A percentile compares a stretch with the other conserved stretches of the same genome.
Conservation (phyloP, 2,113 vertebrate species). For the Gavia stellata region DNA sequence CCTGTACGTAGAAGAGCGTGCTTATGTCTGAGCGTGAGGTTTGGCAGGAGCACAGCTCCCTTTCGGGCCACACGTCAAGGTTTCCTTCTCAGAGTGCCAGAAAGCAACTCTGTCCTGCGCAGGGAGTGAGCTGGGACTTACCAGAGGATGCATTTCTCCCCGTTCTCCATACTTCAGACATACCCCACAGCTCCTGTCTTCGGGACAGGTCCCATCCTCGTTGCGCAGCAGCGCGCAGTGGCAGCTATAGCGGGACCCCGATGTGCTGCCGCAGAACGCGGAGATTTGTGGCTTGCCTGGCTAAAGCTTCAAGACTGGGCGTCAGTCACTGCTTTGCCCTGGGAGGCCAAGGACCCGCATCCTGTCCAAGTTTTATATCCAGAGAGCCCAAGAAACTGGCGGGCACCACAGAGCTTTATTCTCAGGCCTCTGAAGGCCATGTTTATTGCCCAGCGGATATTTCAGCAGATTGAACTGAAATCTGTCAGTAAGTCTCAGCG, state of each 20-base stretch:
- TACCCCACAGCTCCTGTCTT: fast-evolving
- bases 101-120: background rate
- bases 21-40: fast-evolving
- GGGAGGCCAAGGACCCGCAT: too few relatives aligned
- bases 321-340: background rate
- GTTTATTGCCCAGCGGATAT: too few relatives aligned
- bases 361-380: background rate
- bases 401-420: background rate
- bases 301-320: background rate
- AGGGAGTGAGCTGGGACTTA: background rate
- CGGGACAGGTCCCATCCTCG: background rate
- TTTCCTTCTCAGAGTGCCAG: background rate
- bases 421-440: too few relatives aligned
- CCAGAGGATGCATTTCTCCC: too few relatives aligned
- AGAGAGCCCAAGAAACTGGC: background rate
- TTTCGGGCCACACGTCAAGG: fast-evolving
- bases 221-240: fast-evolving
- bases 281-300: fast-evolving
- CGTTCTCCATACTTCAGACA: fast-evolving
- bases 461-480: background rate
- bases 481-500: background rate
- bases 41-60: background rate
- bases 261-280: fast-evolving
- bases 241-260: fast-evolving
- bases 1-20: background rate